Evolutionary conservation across 2,888 invertebrate species (phyloP).

Genomic region (Coecobrya sp.): DNA sequence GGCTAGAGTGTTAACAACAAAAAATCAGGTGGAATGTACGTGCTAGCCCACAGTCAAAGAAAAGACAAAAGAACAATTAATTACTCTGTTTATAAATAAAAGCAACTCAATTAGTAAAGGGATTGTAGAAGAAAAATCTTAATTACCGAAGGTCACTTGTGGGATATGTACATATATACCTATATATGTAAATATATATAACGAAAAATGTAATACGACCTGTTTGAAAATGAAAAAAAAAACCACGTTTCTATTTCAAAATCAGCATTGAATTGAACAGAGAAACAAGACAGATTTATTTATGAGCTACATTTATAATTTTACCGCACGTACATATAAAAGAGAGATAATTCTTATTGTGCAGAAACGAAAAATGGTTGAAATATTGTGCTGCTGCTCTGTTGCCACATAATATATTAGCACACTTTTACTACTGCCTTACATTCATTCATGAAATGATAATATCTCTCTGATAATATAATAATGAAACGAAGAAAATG

Average conservation of each 20-base stretch:
- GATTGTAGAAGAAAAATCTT: background rate
- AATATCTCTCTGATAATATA: background rate
- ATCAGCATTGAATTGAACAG: background rate
- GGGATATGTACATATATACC: background rate
- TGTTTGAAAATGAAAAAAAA: background rate
- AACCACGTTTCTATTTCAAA: background rate
- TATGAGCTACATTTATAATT: background rate
- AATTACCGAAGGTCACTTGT: constrained; percentile 30
- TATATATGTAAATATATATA: background rate
- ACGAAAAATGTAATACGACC: background rate
- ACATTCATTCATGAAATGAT: background rate
- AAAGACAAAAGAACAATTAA: constrained; percentile 44
- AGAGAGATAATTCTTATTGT: background rate
- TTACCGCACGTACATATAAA: background rate
- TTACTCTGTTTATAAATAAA: constrained; percentile 14
- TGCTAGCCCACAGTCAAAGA: background rate
- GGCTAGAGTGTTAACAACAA: background rate
- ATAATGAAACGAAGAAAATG: background rate
- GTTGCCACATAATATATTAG: background rate
- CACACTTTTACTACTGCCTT: background rate
- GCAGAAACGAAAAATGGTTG: background rate
- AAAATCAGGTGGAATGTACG: background rate
- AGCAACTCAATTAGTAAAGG: background rate
- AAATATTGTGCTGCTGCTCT: background rate
- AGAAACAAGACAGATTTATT: background rate